Evolutionary conservation across 2,113 vertebrate species (phyloP).

Genomic region (Catharus minimus): DNA sequence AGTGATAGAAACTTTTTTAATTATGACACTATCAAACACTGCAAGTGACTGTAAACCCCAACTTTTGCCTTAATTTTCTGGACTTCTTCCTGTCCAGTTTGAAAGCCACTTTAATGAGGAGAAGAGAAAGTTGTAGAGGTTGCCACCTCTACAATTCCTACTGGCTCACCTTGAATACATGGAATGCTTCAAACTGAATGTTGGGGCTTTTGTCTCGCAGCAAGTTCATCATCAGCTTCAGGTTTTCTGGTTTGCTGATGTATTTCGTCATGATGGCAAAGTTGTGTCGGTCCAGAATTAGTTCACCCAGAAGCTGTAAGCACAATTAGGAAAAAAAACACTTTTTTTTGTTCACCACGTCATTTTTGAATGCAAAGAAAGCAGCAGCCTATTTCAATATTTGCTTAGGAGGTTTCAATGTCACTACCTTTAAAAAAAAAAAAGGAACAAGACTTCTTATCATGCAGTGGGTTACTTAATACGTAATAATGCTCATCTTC

Average conservation of each 20-base stretch:
- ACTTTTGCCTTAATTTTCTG: not conserved
- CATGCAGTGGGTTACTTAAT: not conserved
- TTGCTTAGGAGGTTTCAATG: not conserved
- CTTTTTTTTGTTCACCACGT: not conserved
- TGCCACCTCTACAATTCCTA: not conserved
- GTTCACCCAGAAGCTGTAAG: conserved; percentile 88
- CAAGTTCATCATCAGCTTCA: conserved; percentile 98
- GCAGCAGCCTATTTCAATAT: not conserved
- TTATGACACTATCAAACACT: not conserved
- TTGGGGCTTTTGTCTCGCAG: conserved; percentile 96
- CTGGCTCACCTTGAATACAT: conserved; percentile 92
- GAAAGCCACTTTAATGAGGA: not conserved
- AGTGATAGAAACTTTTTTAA: not conserved
- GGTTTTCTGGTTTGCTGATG: conserved; percentile 96
- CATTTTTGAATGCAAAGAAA: not conserved
- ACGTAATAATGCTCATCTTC: not conserved
- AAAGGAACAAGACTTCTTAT: not conserved
- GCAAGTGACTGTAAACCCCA: not conserved
- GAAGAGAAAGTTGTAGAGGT: not conserved
- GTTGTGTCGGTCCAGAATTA: conserved; percentile 95
- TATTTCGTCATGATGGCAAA: conserved; percentile 96
- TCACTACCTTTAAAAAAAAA: not conserved
- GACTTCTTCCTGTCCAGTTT: not conserved
- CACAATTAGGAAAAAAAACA: not conserved
- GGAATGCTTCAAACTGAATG: conserved; percentile 98